phyloP scores from a whole-genome alignment of 2,113 vertebrate species.

The Mustelus asterias region DNA sequence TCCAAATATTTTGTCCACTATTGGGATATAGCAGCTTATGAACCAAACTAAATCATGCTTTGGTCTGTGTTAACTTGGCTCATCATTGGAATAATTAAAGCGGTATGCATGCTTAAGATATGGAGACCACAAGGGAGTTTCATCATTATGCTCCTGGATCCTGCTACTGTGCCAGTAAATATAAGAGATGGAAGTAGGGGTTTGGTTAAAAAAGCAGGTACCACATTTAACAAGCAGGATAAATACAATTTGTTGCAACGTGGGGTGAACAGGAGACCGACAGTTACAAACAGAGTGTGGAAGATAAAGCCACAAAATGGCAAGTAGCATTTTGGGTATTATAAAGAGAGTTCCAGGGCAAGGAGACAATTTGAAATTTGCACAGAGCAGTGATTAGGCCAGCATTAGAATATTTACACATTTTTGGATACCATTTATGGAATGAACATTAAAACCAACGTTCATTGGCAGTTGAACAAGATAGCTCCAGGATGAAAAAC shows the following conservation, averaged over 20 bases:
- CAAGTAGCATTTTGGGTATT: not conserved
- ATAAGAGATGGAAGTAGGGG: not conserved
- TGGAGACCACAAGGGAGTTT: not conserved
- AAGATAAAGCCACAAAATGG: not conserved
- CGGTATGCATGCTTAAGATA: not conserved
- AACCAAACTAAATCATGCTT: not conserved
- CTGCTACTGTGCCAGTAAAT: not conserved
- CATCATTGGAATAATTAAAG: not conserved
- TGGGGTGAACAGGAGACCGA: not conserved
- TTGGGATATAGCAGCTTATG: not conserved
- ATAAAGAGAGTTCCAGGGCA: not conserved
- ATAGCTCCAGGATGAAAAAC: not conserved
- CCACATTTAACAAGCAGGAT: not conserved
- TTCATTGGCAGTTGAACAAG: not conserved
- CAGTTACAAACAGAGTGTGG: not conserved
- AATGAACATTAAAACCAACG: not conserved
- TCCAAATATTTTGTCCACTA: not conserved
- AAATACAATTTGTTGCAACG: not conserved
- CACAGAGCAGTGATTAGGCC: not conserved
- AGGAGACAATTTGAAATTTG: not conserved
- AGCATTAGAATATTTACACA: not conserved
- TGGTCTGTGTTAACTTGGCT: not conserved
- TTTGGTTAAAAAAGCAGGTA: not conserved
- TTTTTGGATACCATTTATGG: not conserved
- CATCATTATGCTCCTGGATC: not conserved